A percentile compares a stretch with the other conserved stretches of the same genome.
These are phyloP conservation scores for Diplazon laetatorius DNA, from an alignment of 2,888 invertebrate species.

Conservation along the genomic window DNA sequence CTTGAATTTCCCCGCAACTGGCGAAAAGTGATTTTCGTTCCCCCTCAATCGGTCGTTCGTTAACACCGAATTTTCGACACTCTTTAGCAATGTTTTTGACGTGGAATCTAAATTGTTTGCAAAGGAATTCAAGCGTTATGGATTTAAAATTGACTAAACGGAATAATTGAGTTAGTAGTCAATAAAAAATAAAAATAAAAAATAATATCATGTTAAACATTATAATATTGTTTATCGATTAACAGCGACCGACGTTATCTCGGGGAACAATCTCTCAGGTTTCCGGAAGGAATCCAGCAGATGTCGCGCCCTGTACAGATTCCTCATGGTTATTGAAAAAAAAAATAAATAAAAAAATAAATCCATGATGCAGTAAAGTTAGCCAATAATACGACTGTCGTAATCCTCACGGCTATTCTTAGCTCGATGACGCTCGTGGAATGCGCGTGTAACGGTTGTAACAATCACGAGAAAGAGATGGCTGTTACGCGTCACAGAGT, in stretches of 20 bases:
- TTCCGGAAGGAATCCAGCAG: conserved; percentile 23
- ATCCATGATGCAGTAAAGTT: no score
- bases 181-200: conserved; percentile 6
- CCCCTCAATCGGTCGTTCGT: conserved; percentile 13
- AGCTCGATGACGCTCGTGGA: conserved; percentile 70
- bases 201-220: no score
- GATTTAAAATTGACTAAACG: no score
- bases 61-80: neutral
- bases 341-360: no score
- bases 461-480: conserved; percentile 55
- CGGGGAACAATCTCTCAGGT: conserved; percentile 3
- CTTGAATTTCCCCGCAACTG: neutral
- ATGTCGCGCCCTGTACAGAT: conserved; percentile 41
- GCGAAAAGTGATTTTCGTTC: conserved; percentile 35
- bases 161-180: conserved; percentile 4
- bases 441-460: conserved; percentile 68
- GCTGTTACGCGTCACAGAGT: conserved; percentile 47
- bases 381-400: conserved; percentile 66
- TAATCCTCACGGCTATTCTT: conserved; percentile 68
- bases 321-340: neutral
- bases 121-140: neutral
- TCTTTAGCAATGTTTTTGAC: neutral
- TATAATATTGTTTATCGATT: conserved; percentile 22
- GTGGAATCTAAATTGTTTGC: neutral
- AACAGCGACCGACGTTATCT: neutral